Conservation (phyloP, 2,797 vertebrate species). For the Esox masquinongy region DNA sequence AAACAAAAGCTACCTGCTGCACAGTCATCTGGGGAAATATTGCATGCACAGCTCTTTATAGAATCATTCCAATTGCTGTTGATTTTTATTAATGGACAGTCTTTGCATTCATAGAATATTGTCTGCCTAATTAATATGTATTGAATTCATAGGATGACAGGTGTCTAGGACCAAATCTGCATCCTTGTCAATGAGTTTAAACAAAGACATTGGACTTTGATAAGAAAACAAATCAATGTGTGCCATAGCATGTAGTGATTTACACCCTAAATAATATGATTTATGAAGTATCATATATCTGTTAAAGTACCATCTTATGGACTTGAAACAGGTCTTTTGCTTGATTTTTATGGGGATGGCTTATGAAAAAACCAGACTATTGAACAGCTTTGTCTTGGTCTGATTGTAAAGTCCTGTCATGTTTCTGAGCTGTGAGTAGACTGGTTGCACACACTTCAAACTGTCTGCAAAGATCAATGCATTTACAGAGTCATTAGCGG, state of each 20-base stretch:
- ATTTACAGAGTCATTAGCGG: slow-evolving; percentile 55
- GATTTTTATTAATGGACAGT: slow-evolving; percentile 45
- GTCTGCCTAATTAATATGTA: background rate
- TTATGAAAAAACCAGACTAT: slow-evolving; percentile 2
- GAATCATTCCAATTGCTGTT: slow-evolving; percentile 43
- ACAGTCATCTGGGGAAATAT: slow-evolving; percentile 36
- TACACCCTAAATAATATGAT: background rate
- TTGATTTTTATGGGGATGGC: background rate
- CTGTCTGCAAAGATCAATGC: slow-evolving; percentile 48
- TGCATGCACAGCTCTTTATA: slow-evolving; percentile 45
- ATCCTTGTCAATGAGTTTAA: slow-evolving; percentile 28
- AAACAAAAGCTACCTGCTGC: slow-evolving; percentile 15
- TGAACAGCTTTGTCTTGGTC: slow-evolving; percentile 25
- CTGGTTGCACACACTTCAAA: slow-evolving; percentile 43
- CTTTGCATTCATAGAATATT: slow-evolving; percentile 30
- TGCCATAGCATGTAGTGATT: background rate
- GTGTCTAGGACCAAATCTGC: slow-evolving; percentile 26
- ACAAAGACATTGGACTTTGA: background rate
- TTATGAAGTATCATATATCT: background rate
- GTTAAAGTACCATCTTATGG: background rate
- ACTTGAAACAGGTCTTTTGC: background rate
- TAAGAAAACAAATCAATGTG: slow-evolving; percentile 21
- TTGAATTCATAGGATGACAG: slow-evolving; percentile 35
- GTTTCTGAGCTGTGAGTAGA: slow-evolving; percentile 48
- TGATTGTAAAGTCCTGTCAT: slow-evolving; percentile 39